Conservation (phyloP, 2,888 invertebrate species). For the Dicyrtoma fusca region DNA sequence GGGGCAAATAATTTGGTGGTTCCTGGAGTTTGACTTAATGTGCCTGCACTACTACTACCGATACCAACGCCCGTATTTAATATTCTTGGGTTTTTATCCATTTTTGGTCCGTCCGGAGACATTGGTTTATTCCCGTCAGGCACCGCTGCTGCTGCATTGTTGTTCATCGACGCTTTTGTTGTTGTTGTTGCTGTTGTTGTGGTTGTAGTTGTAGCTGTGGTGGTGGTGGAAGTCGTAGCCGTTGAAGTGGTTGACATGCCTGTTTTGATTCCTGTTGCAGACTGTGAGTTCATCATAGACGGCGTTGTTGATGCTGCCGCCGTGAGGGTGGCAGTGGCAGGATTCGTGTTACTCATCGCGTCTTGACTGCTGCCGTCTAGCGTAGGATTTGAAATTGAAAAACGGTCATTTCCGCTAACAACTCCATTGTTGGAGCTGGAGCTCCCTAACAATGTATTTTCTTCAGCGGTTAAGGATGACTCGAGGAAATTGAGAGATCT, state of each 20-base stretch:
- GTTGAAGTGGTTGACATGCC: not conserved
- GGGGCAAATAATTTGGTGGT: not conserved
- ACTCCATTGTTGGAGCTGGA: not conserved
- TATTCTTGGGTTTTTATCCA: slow-evolving; percentile 6
- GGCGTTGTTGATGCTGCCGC: not conserved
- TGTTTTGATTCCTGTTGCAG: not conserved
- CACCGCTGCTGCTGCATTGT: not conserved
- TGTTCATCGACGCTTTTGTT: not conserved
- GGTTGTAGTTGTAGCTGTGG: not conserved
- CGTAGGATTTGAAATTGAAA: not conserved
- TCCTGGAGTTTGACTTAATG: not conserved
- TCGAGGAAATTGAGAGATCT: slow-evolving; percentile 23
- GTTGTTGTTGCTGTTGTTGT: slow-evolving; percentile 3
- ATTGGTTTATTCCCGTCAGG: not conserved
- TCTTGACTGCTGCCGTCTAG: not conserved
- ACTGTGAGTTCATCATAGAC: not conserved
- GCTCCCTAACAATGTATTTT: not conserved
- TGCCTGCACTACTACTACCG: not conserved
- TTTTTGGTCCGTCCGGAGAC: not conserved
- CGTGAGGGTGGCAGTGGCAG: not conserved
- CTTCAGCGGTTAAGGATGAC: not conserved
- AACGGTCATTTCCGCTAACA: not conserved
- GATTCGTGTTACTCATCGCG: not conserved
- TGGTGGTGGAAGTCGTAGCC: not conserved
- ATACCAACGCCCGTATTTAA: not conserved